Base-by-base conservation (phyloP, 1,140 invertebrate genomes). In the Rhynchophorus ferrugineus region DNA sequence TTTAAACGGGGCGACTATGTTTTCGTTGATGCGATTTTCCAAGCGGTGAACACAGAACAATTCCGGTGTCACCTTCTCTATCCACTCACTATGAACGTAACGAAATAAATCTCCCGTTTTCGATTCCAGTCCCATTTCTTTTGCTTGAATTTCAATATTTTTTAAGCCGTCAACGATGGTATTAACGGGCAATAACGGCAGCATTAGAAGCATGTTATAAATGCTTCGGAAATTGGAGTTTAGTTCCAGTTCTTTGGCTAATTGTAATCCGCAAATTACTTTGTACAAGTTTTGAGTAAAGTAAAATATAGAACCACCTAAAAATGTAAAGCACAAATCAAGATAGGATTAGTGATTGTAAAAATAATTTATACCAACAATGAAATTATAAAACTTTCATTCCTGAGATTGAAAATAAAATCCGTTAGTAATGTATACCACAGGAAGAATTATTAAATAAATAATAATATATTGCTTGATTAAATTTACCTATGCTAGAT, bases 231-330 rank as follows among this genome's bases (percentile, higher is more conserved):
- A 65, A 41, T 58, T 59, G 0, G 61, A 50, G 33, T 64, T 65
- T 7, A 52, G 56, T 47, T 67, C 65, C n/a, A 65, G 37, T 36
- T 64, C 62, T 18, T 46, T 54, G 3, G 61, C 49, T 36, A 67
- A 54, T 35, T 61, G 57, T 7, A 67, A 45, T 1, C 53, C 49
- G 43, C 64, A 66, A 2, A 66, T 57, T 58, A 66, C 64, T 49
- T 67, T 65, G 45, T 67, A 67, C 13, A 67, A 33, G 44, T 67
- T 64, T 54, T 63, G 60, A 2, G 62, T 61, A 49, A 59, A 67
- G 38, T 65, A 65, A 38, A 64, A 67, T 2, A 64, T 61, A 1
- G 65, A 64, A 9, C 65, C 65, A 16, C 65, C 51, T 54, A 41
- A 49, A 39, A 46, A 2, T 6, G 9, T 16, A 45, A 14, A 29